phyloP scores from a whole-genome alignment of 2,113 vertebrate species.

The Talpa occidentalis region DNA sequence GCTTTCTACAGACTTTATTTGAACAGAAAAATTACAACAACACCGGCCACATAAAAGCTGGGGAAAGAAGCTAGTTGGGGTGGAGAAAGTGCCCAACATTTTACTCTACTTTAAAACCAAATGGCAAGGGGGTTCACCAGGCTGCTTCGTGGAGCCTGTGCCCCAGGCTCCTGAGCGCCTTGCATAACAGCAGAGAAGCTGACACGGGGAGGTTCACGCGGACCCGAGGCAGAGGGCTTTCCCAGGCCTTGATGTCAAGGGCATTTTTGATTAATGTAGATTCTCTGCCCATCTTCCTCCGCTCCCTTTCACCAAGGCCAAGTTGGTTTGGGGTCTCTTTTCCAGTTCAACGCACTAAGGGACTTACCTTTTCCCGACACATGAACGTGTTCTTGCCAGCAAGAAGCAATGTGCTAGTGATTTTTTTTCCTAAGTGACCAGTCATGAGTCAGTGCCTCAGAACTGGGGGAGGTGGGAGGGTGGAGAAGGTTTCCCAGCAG shows the following conservation, averaged over 20 bases:
- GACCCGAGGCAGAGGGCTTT: background rate
- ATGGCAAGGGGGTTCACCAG: background rate
- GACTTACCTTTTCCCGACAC: no score
- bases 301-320: background rate
- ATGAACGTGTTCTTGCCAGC: background rate
- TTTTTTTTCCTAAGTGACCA: background rate
- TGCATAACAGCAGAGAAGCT: no score
- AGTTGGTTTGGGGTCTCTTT: background rate
- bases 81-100: slow-evolving; percentile 27
- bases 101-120: slow-evolving; percentile 17
- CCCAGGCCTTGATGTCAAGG: background rate
- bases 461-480: background rate
- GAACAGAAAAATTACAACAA: slow-evolving; percentile 76
- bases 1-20: slow-evolving; percentile 77
- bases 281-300: background rate
- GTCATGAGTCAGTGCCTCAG: background rate
- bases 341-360: background rate
- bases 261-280: background rate
- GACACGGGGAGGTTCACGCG: background rate
- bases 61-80: slow-evolving; percentile 57
- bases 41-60: slow-evolving; percentile 62
- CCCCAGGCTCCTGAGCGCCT: no score
- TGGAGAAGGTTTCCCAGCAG: background rate
- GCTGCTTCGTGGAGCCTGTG: background rate
- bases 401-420: background rate